Percentiles rank a stretch among this genome's conserved stretches.
Evolutionary conservation across 2,797 vertebrate genomes (phyloP).

Genomic region (Choloepus didactylus): DNA sequence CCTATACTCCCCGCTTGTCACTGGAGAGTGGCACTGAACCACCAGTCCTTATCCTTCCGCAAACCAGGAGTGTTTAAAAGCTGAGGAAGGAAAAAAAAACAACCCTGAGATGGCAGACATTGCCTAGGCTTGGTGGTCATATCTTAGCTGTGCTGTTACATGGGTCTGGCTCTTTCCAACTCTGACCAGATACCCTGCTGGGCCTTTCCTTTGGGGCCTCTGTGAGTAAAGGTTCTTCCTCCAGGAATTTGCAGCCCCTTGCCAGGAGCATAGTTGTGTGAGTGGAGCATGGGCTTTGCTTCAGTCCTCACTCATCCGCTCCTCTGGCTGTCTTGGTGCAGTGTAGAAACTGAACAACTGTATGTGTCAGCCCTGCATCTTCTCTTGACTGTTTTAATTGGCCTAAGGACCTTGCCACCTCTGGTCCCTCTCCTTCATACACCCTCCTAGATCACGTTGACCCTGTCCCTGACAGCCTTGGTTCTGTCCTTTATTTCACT

Average conservation of each 20-base stretch:
- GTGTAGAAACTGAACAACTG: neutral
- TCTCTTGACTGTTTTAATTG: conserved; percentile 13
- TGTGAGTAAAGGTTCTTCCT: neutral
- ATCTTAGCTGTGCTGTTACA: neutral
- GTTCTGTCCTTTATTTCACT: conserved; percentile 4
- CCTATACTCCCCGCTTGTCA: neutral
- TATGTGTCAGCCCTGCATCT: neutral
- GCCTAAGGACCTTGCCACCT: neutral
- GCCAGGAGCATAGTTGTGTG: neutral
- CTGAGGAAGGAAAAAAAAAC: neutral
- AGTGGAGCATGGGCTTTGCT: neutral
- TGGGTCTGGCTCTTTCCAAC: neutral
- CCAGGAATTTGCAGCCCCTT: neutral
- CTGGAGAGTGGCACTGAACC: neutral
- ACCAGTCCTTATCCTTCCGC: neutral
- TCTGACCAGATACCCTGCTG: neutral
- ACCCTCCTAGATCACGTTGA: neutral
- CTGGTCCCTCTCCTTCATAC: neutral
- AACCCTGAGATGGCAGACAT: neutral
- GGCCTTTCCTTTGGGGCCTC: neutral
- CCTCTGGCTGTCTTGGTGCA: neutral
- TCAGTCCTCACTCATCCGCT: neutral
- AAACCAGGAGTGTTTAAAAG: neutral
- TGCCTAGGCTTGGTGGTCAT: neutral
- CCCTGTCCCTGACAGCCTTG: neutral